Evolutionary conservation across 2,888 invertebrate genomes (phyloP), one percentile per base, ranked within the genome.

Genomic region (Coleophora flavipennella): DNA sequence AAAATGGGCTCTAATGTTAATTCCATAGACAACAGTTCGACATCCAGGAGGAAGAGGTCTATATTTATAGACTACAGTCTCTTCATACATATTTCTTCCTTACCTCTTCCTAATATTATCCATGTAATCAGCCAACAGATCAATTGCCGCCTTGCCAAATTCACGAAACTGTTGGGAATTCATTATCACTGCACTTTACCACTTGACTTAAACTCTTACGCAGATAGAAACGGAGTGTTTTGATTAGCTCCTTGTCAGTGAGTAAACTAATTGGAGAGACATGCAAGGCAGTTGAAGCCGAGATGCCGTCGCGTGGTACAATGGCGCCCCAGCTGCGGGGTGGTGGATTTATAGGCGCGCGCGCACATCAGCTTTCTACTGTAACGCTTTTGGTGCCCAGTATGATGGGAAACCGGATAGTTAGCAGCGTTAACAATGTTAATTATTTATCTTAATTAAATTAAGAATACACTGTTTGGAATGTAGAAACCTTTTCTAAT

Each of bases 111-210:
- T 88, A 47, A 97, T 91, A 53, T 88, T 92, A 50, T 96, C 93
- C 49, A 92, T 84, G 70, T 98, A 97, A 69, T 97, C 92, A n/a
- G 94, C 94, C 26, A 98, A 89, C 62, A 94, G 92, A 70, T 97
- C 96, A 46, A 97, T 89, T 44, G 94, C 90, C 25, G 95, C 94
- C 64, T 91, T 93, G 27, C 94, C 96, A 62, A 93, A 94, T 55
- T 92, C 90, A 46, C 91, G 87, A 75, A 95, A 95, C 63, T 93
- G 88, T 54, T 90, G 84, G 20, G 88, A 86, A 72, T 95, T 91
- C 94, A 95, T 94, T 20, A 20, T 20, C 20, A 53, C 64, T 74
- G 49, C 49, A 50, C 49, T 46, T 14, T 31, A 32, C n/a, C n/a
- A n/a, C n/a, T 10, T 40, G n/a, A 10, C 26, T 42, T 32, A 8